Percentiles rank a stretch among this genome's conserved stretches.
phyloP scores from a whole-genome alignment of 2,113 vertebrate genomes.

The Campylomormyrus numenius region DNA sequence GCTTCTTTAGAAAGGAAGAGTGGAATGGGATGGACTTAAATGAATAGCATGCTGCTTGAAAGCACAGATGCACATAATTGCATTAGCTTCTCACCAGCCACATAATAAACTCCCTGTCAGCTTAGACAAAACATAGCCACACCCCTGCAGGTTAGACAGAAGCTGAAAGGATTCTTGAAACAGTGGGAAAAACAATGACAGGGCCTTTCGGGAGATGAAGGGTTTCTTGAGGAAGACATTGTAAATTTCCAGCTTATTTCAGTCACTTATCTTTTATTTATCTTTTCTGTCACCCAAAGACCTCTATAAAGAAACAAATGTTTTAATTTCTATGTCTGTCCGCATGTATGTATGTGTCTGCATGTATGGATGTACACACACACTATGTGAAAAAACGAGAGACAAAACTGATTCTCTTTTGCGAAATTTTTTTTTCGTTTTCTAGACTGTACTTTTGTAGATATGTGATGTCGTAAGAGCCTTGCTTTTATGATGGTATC shows the following conservation, averaged over 20 bases:
- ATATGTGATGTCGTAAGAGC: neutral
- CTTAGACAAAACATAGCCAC: conserved; percentile 52
- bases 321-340: conserved; percentile 59
- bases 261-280: conserved; percentile 81
- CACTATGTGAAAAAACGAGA: neutral
- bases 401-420: neutral
- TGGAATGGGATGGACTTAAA: conserved; percentile 25
- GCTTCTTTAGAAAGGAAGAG: conserved; percentile 29
- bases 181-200: conserved; percentile 59
- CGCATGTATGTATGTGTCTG: neutral
- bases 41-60: conserved; percentile 32
- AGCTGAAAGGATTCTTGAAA: conserved; percentile 50
- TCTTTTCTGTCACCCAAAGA: conserved; percentile 48
- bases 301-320: conserved; percentile 77
- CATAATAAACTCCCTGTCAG: conserved; percentile 58
- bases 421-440: neutral
- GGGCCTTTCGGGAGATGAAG: conserved; percentile 52
- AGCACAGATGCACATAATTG: conserved; percentile 59
- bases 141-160: conserved; percentile 51
- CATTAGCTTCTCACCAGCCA: conserved; percentile 53
- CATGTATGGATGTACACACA: neutral
- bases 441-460: neutral
- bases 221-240: conserved; percentile 66
- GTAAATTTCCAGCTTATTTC: conserved; percentile 67
- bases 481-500: neutral